These are phyloP conservation scores for Prionailurus viverrinus DNA, from an alignment of 2,113 vertebrate species.

Conservation along the genomic window DNA sequence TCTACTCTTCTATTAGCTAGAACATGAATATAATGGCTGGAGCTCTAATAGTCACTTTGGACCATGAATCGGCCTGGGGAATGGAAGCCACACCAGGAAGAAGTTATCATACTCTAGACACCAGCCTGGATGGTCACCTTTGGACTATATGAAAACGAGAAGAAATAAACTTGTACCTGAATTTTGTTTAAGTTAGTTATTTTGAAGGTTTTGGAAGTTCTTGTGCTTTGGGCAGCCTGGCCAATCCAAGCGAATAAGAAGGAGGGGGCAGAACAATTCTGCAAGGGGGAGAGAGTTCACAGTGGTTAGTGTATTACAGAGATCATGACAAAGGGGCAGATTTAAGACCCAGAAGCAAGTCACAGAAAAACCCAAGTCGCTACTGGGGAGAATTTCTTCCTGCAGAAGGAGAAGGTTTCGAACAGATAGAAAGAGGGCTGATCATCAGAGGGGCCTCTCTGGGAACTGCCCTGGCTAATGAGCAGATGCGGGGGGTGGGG, in stretches of 20 bases:
- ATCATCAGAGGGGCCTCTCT: background rate
- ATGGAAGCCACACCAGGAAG: background rate
- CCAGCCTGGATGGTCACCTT: background rate
- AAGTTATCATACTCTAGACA: background rate
- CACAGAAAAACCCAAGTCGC: background rate
- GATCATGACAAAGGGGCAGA: background rate
- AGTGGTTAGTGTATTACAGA: background rate
- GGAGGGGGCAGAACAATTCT: background rate
- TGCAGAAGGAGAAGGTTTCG: background rate
- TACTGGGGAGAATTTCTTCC: background rate
- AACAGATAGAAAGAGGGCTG: background rate
- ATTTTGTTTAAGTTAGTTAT: background rate
- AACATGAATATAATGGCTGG: background rate
- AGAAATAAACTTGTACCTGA: background rate
- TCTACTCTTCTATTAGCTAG: background rate
- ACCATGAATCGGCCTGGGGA: background rate
- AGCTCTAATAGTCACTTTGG: background rate
- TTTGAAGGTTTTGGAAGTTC: background rate
- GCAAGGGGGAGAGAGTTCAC: background rate
- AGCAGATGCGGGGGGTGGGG: background rate
- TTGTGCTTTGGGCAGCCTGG: background rate
- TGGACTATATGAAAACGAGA: background rate
- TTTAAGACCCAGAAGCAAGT: conserved; percentile 29
- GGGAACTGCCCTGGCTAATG: background rate
- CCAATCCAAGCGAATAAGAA: background rate